Evolutionary conservation across 2,113 vertebrate species (phyloP), one percentile per base, ranked within the genome.

Genomic region (Eurystomus gularis): DNA sequence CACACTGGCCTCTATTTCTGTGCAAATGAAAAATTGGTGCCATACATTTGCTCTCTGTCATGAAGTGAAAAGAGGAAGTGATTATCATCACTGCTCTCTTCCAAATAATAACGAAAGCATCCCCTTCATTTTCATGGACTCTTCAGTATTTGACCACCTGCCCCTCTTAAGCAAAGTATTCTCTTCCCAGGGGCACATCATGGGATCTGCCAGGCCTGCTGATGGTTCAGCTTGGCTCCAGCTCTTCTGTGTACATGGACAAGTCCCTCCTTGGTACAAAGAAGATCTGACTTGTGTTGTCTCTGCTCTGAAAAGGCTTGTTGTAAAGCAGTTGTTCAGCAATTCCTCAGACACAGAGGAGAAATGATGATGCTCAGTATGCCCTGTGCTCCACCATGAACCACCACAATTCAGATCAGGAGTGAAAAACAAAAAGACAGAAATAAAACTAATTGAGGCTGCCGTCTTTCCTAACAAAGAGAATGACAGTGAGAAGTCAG

Each of bases 141-240:
- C 11, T 70, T 73, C 68, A 61, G 21, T 90, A 25, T 94, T 87
- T 93, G 86, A 85, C 92, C 93, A 96, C 81, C 86, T 94, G 91
- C 33, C 18, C 17, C 28, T 49, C 73, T 91, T 39, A 17, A 84
- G 31, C 35, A 39, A 86, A 82, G 54, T 82, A 61, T 57, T 16
- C 66, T 75, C 52, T 86, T 84, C 69, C 49, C 31, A 71, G 57
- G 12, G 39, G 40, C 31, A 61, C 23, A 49, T 51, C 64, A 66
- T 3, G 1, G 31, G 26, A 28, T 54, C 57, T 75, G 5, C 14
- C 31, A 24, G 35, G 15, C 21, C 12, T 57, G 21, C 35, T 1
- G 3, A 83, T 28, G 13, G 26, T 40, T 76, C 3, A 3, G 39
- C 58, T 80, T 44, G 10, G 11, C 11, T 90, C 26, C 78, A 65